Evolutionary conservation across 2,113 vertebrate genomes (phyloP).

Genomic region (Phylloscopus whistleri): DNA sequence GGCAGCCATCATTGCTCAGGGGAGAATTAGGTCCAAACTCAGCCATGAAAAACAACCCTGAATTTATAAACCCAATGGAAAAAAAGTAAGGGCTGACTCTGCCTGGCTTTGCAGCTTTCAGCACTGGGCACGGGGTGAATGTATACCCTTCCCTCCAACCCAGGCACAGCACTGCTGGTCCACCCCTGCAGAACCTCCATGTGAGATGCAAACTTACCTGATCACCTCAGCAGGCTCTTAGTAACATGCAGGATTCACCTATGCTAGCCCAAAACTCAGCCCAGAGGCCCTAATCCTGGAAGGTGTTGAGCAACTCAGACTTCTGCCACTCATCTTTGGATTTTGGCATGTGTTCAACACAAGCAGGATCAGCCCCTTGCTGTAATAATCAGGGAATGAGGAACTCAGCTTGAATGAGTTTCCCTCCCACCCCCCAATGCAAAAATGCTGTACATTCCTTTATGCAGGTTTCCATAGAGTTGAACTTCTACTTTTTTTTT

Average conservation of each 20-base stretch:
- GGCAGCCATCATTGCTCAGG: neutral
- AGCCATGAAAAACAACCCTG: neutral
- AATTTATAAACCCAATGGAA: neutral
- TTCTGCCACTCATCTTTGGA: neutral
- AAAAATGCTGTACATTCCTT: slow-evolving; percentile 72
- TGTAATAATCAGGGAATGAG: slow-evolving; percentile 15
- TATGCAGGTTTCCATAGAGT: slow-evolving; percentile 73
- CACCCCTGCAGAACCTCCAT: neutral
- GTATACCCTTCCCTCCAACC: neutral
- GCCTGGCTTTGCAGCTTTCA: neutral
- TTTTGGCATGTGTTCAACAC: slow-evolving; percentile 16
- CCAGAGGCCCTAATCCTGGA: slow-evolving; percentile 5
- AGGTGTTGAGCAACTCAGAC: neutral
- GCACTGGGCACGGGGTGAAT: neutral
- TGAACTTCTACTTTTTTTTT: slow-evolving; percentile 60
- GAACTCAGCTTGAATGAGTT: slow-evolving; percentile 35
- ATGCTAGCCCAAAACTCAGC: neutral
- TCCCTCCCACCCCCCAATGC: slow-evolving; percentile 35
- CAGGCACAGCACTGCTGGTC: neutral
- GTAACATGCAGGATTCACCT: neutral
- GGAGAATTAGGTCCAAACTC: neutral
- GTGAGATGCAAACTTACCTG: neutral
- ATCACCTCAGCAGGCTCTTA: neutral
- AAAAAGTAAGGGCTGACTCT: neutral
- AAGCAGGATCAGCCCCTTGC: slow-evolving; percentile 26